A percentile compares a stretch with the other conserved stretches of the same genome.
phyloP scores from a whole-genome alignment of 1,140 invertebrate genomes.

The Babylonia areolata region DNA sequence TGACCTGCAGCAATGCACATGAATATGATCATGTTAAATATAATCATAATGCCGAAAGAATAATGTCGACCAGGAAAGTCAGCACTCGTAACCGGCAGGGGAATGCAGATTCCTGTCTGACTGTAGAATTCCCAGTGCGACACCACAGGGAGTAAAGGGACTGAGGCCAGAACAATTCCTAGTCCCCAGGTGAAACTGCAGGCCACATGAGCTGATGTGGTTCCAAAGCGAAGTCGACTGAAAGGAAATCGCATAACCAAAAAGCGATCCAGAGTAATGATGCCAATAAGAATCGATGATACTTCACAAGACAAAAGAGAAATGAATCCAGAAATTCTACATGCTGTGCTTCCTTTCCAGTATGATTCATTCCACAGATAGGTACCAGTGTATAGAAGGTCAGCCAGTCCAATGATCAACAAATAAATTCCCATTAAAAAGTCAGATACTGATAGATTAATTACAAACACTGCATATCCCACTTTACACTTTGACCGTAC shows the following conservation, averaged over 20 bases:
- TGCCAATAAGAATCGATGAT: constrained; percentile 33
- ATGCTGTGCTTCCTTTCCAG: constrained; percentile 31
- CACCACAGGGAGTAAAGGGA: too few relatives aligned
- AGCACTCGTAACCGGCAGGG: too few relatives aligned
- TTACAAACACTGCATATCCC: constrained; percentile 53
- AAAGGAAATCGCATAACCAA: constrained; percentile 4
- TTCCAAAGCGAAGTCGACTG: too few relatives aligned
- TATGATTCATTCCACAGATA: constrained; percentile 26
- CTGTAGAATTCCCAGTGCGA: too few relatives aligned
- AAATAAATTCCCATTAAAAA: constrained; percentile 42
- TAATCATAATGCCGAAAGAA: too few relatives aligned
- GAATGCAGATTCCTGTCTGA: too few relatives aligned
- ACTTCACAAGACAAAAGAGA: constrained; percentile 42
- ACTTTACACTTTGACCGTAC: not conserved
- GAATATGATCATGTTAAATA: too few relatives aligned
- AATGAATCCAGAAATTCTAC: constrained; percentile 34
- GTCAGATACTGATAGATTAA: constrained; percentile 45
- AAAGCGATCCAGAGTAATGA: constrained; percentile 6
- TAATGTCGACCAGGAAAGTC: too few relatives aligned
- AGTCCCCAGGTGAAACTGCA: too few relatives aligned
- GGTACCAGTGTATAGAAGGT: constrained; percentile 52
- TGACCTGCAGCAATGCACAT: too few relatives aligned
- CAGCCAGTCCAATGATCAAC: constrained; percentile 32
- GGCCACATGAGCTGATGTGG: too few relatives aligned
- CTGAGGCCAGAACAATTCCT: too few relatives aligned